Evolutionary conservation across 2,888 invertebrate genomes (phyloP).

Genomic region (Leptinotarsa juncta): DNA sequence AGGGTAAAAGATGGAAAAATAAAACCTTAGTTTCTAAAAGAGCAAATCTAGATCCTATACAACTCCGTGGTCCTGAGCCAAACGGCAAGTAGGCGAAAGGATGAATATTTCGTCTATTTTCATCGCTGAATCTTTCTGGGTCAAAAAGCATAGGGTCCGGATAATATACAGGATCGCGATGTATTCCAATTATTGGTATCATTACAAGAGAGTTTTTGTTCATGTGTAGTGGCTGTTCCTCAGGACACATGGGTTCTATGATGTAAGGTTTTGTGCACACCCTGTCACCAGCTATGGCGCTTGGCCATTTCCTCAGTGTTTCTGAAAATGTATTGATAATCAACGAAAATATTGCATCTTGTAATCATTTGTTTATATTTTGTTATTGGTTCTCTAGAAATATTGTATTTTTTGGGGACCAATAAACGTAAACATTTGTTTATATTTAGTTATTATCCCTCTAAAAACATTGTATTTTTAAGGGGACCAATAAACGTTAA

Average conservation of each 20-base stretch:
- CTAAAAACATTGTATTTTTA: too few species aligned
- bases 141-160: constrained; percentile 66
- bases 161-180: constrained; percentile 64
- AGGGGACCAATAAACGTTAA: too few species aligned
- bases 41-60: constrained; percentile 66
- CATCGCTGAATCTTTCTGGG: constrained; percentile 61
- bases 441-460: too few species aligned
- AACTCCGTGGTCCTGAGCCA: constrained; percentile 69
- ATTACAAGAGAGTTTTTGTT: constrained; percentile 55
- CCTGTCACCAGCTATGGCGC: constrained; percentile 67
- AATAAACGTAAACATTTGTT: too few species aligned
- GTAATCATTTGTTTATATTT: too few species aligned
- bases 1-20: constrained; percentile 53
- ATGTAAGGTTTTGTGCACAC: constrained; percentile 67
- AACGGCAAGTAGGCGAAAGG: constrained; percentile 69
- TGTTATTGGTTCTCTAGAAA: too few species aligned
- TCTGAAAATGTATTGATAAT: constrained; percentile 1
- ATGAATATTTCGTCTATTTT: constrained; percentile 63
- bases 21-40: constrained; percentile 59
- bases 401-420: too few species aligned
- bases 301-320: constrained; percentile 67
- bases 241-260: constrained; percentile 47
- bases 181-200: constrained; percentile 62
- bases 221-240: constrained; percentile 50
- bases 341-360: too few species aligned